phyloP scores from a whole-genome alignment of 2,797 vertebrate species.

The Buphagus erythrorhynchus region DNA sequence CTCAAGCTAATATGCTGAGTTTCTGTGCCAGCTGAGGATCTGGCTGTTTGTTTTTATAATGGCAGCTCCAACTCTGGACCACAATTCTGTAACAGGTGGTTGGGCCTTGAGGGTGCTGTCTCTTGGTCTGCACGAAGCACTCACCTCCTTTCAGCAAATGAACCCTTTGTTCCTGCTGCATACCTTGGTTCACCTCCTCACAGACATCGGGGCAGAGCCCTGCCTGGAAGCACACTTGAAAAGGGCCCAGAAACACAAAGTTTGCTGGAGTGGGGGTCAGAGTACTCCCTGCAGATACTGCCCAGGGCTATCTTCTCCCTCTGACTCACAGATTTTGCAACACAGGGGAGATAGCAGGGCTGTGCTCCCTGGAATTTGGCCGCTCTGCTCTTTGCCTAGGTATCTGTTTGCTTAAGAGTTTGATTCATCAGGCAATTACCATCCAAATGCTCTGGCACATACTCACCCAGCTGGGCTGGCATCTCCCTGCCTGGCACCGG shows the following conservation, averaged over 20 bases:
- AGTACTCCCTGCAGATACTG: neutral
- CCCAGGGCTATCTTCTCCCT: neutral
- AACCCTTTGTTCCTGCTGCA: neutral
- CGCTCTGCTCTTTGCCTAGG: slow-evolving; percentile 8
- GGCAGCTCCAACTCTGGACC: neutral
- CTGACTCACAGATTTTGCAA: slow-evolving; percentile 23
- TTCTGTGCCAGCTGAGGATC: neutral
- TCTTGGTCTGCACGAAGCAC: neutral
- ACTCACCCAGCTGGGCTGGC: neutral
- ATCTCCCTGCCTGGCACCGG: neutral
- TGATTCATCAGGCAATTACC: neutral
- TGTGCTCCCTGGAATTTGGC: slow-evolving; percentile 25
- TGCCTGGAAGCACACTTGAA: neutral
- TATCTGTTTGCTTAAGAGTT: slow-evolving; percentile 25
- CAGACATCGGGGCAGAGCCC: neutral
- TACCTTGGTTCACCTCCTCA: neutral
- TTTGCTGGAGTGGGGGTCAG: neutral
- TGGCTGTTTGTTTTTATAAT: neutral
- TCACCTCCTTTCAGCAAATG: neutral
- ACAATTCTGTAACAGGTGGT: neutral
- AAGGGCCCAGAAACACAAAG: neutral
- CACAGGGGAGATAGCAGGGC: neutral
- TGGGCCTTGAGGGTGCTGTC: neutral
- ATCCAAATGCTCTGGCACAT: neutral
- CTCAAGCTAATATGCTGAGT: neutral